phyloP scores from a whole-genome alignment of 2,113 vertebrate genomes.

The Ibidorhyncha struthersii region DNA sequence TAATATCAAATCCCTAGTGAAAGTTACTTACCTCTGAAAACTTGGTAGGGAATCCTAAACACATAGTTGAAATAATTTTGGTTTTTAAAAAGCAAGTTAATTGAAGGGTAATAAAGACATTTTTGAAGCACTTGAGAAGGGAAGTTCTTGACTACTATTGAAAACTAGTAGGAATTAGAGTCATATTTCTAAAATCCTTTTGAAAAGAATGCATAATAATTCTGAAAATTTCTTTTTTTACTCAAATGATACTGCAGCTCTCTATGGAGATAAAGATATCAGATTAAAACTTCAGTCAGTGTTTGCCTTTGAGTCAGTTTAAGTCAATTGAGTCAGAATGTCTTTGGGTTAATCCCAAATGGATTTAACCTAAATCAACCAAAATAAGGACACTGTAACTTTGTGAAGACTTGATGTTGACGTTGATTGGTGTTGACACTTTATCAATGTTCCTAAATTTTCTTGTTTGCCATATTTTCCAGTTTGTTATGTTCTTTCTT shows the following conservation, averaged over 20 bases:
- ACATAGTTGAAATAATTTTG: background rate
- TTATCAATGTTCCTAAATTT: slow-evolving; percentile 64
- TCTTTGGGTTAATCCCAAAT: background rate
- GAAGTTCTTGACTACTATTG: background rate
- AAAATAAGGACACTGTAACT: slow-evolving; percentile 55
- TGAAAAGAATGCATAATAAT: background rate
- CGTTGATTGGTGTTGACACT: slow-evolving; percentile 55
- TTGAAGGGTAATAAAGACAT: background rate
- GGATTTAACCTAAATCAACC: slow-evolving; percentile 24
- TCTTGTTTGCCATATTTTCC: slow-evolving; percentile 52
- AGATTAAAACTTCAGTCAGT: background rate
- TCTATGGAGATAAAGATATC: background rate
- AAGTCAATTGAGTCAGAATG: background rate
- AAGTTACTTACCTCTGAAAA: background rate
- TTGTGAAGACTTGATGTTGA: slow-evolving; percentile 52
- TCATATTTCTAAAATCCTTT: background rate
- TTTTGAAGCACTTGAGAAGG: background rate
- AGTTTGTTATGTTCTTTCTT: slow-evolving; percentile 38
- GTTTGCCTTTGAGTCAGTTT: background rate
- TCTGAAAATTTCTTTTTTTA: background rate
- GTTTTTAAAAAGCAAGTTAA: background rate
- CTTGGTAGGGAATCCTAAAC: background rate
- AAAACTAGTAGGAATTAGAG: background rate
- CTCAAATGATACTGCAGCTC: background rate
- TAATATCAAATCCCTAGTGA: background rate